Conservation (phyloP, 2,888 invertebrate genomes). For the Drosophila paucipuncta region DNA sequence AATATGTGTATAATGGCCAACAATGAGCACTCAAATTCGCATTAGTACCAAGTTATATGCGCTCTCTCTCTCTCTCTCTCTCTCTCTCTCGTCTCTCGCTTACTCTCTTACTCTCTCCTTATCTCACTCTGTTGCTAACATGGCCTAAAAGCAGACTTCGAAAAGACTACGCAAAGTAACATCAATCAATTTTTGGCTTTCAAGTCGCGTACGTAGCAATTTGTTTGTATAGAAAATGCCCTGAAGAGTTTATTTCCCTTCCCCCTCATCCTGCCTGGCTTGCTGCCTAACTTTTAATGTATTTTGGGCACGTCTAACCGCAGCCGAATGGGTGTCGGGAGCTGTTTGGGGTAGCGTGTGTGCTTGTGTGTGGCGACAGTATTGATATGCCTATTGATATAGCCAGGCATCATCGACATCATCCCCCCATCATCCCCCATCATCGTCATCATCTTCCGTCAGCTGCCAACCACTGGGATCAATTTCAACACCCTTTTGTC, state of each 20-base stretch:
- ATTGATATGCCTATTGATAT: conserved; percentile 79
- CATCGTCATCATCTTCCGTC: conserved; percentile 2
- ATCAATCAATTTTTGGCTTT: conserved; percentile 79
- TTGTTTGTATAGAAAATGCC: conserved; percentile 77
- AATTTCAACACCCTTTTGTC: conserved; percentile 73
- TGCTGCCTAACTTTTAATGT: conserved; percentile 74
- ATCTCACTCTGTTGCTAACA: not conserved
- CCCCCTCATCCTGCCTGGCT: conserved; percentile 4
- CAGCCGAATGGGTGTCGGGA: conserved; percentile 32
- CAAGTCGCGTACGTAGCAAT: conserved; percentile 80
- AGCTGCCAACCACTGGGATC: conserved; percentile 46
- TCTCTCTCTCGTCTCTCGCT: not conserved
- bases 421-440: conserved; percentile 33
- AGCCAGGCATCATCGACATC: conserved; percentile 45
- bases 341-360: conserved; percentile 8
- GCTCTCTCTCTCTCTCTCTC: not conserved
- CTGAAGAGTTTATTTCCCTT: conserved; percentile 47
- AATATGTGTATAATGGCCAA: conserved; percentile 54
- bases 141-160: conserved; percentile 62
- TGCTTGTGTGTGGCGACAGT: conserved; percentile 38
- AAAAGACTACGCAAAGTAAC: conserved; percentile 61
- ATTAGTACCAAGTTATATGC: conserved; percentile 65
- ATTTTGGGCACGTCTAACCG: conserved; percentile 75
- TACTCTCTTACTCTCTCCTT: not conserved
- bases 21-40: conserved; percentile 80